Base-by-base conservation (phyloP, 2,113 vertebrate genomes). In the Butorides virescens region DNA sequence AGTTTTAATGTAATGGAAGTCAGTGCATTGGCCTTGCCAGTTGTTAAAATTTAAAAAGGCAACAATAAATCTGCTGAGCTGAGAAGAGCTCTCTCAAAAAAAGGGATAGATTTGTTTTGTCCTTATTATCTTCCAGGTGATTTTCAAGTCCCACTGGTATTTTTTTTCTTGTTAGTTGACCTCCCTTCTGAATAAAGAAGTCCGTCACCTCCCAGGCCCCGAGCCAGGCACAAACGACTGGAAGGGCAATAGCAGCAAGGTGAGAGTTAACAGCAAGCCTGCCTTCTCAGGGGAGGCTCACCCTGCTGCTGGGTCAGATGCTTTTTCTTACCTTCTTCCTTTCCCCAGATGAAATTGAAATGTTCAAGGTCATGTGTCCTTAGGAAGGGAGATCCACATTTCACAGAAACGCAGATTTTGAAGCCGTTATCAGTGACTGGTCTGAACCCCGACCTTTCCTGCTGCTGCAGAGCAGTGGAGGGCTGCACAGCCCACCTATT, bases 11-110 rank as follows among this genome's bases (percentile, higher is more conserved):
- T 30, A 73, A 83, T 68, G 58, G 89, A 49, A 93, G 86, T 37
- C 68, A 37, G 77, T 34, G 18, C 86, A 30, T 44, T 34, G 86
- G 91, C 80, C 93, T 96, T 39, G 18, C 34, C 49, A 91, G 76
- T 59, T 91, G 91, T 88, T 95, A 91, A 83, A 91, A 89, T 92
- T 96, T 92, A 42, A 89, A 95, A 91, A 93, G 95, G 83, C 66
- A 81, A 67, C 86, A 70, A 85, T 94, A 97, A 96, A 95, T 97
- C 94, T 92, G 15, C 81, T 65, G 91, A 89, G 66, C 65, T 87
- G 65, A 92, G 79, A 88, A 61, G 63, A 80, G 59, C 44, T 80
- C 88, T 88, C 78, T 56, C 73, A 90, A 70, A 70, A 90, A 77
- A 76, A 74, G 23, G 25, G 55, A 71, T 56, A 76, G 92, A 90